phyloP scores from a whole-genome alignment of 2,113 vertebrate genomes.

The Ceyx cyanopectus region DNA sequence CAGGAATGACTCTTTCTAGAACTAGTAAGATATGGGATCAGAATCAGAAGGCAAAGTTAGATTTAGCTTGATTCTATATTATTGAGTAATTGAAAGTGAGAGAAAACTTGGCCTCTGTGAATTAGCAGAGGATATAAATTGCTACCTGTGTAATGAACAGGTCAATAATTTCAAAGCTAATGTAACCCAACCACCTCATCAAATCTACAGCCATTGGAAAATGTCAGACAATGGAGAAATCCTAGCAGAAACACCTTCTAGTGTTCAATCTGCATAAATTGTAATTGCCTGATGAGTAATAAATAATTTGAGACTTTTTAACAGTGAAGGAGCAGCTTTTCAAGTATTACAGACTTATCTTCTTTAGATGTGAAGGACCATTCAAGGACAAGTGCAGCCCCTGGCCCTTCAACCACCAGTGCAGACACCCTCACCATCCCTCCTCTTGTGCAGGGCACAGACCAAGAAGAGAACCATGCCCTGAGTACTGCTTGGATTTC shows the following conservation, averaged over 20 bases:
- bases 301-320: background rate
- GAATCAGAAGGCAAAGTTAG: background rate
- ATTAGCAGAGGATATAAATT: constrained; percentile 33
- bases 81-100: background rate
- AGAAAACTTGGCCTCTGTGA: constrained; percentile 9
- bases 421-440: background rate
- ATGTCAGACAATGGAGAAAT: background rate
- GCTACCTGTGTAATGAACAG: background rate
- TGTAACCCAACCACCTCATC: background rate
- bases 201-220: background rate
- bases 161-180: constrained; percentile 13
- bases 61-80: background rate
- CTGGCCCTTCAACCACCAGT: background rate
- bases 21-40: background rate
- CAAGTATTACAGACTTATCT: background rate
- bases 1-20: background rate
- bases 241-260: background rate
- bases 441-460: background rate
- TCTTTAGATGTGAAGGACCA: background rate
- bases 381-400: background rate
- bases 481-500: background rate
- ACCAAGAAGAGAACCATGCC: fast-evolving
- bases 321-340: background rate
- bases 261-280: background rate
- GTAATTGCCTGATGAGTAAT: background rate